phyloP scores from a whole-genome alignment of 2,888 invertebrate species.

The Emmelina monodactyla region DNA sequence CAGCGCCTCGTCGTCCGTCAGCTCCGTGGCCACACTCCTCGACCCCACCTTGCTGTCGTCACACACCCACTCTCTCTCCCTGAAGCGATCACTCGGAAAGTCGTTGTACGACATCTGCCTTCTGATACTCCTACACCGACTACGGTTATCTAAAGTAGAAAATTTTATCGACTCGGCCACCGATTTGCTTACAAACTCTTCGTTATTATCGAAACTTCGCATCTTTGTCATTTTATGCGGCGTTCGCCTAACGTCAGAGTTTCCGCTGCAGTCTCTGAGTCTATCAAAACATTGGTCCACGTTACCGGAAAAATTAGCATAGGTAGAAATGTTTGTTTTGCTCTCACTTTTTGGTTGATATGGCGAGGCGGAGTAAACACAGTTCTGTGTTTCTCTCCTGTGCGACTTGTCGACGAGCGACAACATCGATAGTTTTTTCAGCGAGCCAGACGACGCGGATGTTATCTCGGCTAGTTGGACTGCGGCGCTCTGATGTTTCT shows the following conservation, averaged over 20 bases:
- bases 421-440: slow-evolving; percentile 55
- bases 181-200: slow-evolving; percentile 34
- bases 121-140: slow-evolving; percentile 51
- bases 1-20: slow-evolving; percentile 41
- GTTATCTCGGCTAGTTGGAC: slow-evolving; percentile 58
- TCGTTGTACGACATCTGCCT: slow-evolving; percentile 62
- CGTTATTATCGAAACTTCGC: slow-evolving; percentile 51
- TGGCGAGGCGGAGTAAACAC: slow-evolving; percentile 43
- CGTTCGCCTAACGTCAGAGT: slow-evolving; percentile 28
- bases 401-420: slow-evolving; percentile 53
- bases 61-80: slow-evolving; percentile 47
- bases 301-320: slow-evolving; percentile 57
- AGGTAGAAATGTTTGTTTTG: slow-evolving; percentile 44
- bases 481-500: slow-evolving; percentile 55
- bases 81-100: slow-evolving; percentile 50
- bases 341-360: slow-evolving; percentile 45
- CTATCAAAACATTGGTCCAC: slow-evolving; percentile 60
- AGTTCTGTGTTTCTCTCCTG: slow-evolving; percentile 51
- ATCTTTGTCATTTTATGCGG: slow-evolving; percentile 42
- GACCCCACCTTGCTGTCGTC: slow-evolving; percentile 38
- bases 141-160: slow-evolving; percentile 56
- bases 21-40: slow-evolving; percentile 37
- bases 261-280: slow-evolving; percentile 39
- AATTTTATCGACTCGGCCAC: slow-evolving; percentile 45
- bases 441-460: slow-evolving; percentile 49